Evolutionary conservation across 2,113 vertebrate genomes (phyloP), one percentile per base, ranked within the genome.

Genomic region (Potamarius usumacintae): DNA sequence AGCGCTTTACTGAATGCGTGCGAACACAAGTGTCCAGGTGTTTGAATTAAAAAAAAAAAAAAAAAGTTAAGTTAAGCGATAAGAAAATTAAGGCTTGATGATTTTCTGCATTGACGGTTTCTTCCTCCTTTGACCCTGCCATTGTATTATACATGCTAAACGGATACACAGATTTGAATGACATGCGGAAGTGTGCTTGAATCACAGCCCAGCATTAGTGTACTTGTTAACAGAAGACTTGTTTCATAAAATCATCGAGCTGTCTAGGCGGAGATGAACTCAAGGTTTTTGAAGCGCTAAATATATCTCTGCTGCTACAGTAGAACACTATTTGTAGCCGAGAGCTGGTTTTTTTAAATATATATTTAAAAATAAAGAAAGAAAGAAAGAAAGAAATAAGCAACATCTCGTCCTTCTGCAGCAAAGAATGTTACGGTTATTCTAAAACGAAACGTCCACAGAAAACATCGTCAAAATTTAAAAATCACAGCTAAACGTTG

Each of bases 241-340:
- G 71, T 57, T 63, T 77, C 30, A 84, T 88, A 79, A 69, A 72
- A 84, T 25, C 81, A 82, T 62, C 53, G 17, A 60, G 14, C 52
- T 58, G 53, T 65, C 69, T 85, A 63, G 55, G 57, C 81, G 50
- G 50, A 58, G 27, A 80, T 83, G 76, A 67, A 63, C 83, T 87
- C 69, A 55, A 84, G 74, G 62, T 17, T 48, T 83, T 57, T 7
- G 34, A 67, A 62, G 85, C 22, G 30, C 20, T 90, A 89, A 85
- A 87, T 85, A 89, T 89, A 82, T 50, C 57, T 67, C 22, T 5
- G 7, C 79, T 84, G 71, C 78, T 82, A 62, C 27, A 65, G 20
- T 11, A 72, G 25, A 18, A n/a, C 58, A 71, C 76, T 82, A 62
- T 82, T 85, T 82, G 65, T 60, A 83, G 63, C 53, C 4, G 1